phyloP scores from a whole-genome alignment of 2,888 invertebrate genomes.

The Phengaris arion region DNA sequence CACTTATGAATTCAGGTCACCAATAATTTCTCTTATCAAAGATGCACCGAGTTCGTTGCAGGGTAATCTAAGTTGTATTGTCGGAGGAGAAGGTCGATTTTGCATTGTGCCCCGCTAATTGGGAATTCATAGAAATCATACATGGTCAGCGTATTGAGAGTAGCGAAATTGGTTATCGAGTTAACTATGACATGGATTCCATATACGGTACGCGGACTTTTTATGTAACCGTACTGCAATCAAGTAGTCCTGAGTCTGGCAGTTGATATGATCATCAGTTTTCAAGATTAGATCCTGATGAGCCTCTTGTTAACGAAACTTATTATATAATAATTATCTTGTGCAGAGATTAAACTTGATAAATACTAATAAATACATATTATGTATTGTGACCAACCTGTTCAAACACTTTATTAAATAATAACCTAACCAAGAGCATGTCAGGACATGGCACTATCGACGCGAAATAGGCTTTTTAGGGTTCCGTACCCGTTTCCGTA shows the following conservation, averaged over 20 bases:
- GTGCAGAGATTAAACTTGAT: background rate
- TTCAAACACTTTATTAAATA: background rate
- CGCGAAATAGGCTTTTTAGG: too few relatives aligned
- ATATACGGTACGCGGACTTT: constrained; percentile 35
- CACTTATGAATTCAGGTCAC: constrained; percentile 44
- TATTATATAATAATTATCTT: background rate
- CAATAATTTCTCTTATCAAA: constrained; percentile 44
- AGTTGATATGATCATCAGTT: constrained; percentile 9
- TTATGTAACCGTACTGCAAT: constrained; percentile 30
- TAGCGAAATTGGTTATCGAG: constrained; percentile 40
- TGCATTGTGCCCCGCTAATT: constrained; percentile 32
- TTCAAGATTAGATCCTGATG: background rate
- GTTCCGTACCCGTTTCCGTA: too few relatives aligned
- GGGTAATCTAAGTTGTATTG: constrained; percentile 50
- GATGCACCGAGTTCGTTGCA: constrained; percentile 38
- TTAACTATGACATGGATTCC: constrained; percentile 36
- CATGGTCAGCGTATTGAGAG: constrained; percentile 37
- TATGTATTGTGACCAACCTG: background rate
- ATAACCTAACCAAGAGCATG: too few relatives aligned
- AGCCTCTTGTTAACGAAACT: background rate
- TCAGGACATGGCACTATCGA: too few relatives aligned
- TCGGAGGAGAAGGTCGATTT: constrained; percentile 37
- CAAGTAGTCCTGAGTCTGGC: constrained; percentile 14
- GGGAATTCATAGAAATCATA: constrained; percentile 46
- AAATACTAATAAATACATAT: background rate